Conservation (phyloP, 1,140 invertebrate species). For the Drosophila elegans region DNA sequence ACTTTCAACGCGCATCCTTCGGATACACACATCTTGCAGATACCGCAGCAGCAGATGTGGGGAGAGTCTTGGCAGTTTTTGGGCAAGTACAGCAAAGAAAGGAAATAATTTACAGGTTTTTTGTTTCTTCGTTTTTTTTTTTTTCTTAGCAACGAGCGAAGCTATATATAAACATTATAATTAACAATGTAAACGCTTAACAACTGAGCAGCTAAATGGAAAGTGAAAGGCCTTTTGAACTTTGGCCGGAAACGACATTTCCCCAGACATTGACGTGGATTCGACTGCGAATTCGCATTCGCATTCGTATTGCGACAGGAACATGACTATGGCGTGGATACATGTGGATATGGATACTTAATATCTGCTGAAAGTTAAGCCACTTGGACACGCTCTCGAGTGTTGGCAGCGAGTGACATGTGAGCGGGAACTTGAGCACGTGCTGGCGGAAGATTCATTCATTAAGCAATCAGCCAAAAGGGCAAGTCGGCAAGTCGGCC, state of each 20-base stretch:
- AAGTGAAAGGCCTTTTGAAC: conserved; percentile 57
- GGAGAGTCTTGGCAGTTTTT: conserved; percentile 17
- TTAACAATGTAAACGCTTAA: conserved; percentile 55
- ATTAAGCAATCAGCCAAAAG: conserved; percentile 59
- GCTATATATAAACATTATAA: conserved; percentile 50
- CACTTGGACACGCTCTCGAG: conserved; percentile 61
- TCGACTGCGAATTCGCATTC: background rate
- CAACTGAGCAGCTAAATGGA: conserved; percentile 38
- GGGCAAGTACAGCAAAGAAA: background rate
- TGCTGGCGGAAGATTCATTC: conserved; percentile 58
- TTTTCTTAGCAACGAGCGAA: conserved; percentile 2
- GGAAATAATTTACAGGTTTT: conserved; percentile 43
- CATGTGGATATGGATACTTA: conserved; percentile 22
- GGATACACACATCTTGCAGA: conserved; percentile 41
- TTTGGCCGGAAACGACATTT: conserved; percentile 51
- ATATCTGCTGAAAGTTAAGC: conserved; percentile 47
- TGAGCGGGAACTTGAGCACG: conserved; percentile 62
- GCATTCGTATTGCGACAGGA: conserved; percentile 1
- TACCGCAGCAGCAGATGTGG: conserved; percentile 14
- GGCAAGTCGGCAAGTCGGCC: conserved; percentile 42
- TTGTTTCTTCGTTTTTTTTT: background rate
- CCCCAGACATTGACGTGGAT: conserved; percentile 35
- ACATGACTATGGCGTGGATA: conserved; percentile 2
- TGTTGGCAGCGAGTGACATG: conserved; percentile 52
- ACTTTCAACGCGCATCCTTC: conserved; percentile 77